Evolutionary conservation across 30 jellyfish, hydroid and myxozoan species (phyloP).

Genomic region (Chrysaora quinquecirrha): DNA sequence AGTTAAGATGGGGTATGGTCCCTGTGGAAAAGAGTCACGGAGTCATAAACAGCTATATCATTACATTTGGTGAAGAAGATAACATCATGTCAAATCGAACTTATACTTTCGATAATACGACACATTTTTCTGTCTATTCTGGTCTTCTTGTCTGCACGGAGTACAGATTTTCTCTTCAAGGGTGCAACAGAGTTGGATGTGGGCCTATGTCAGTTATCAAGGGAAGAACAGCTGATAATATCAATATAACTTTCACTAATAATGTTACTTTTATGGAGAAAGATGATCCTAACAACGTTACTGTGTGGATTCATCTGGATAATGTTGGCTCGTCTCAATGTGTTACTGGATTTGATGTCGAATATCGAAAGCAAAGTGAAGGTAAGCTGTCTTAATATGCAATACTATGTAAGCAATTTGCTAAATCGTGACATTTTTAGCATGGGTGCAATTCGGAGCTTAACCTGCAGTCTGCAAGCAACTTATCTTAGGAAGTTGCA

Average conservation of each 20-base stretch:
- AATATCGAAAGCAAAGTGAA: neutral
- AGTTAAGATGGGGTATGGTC: constrained; percentile 32
- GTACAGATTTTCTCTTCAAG: constrained; percentile 26
- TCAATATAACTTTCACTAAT: constrained; percentile 5
- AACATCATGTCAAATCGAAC: neutral
- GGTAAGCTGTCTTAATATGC: too few species aligned
- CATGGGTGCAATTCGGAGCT: too few species aligned
- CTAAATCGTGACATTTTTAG: too few species aligned
- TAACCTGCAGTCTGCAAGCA: too few species aligned
- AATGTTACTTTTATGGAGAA: constrained; percentile 2
- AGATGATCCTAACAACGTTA: constrained; percentile 14
- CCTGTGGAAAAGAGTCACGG: constrained; percentile 21
- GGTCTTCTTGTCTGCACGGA: constrained; percentile 37
- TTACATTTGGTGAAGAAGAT: neutral
- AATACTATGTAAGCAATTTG: too few species aligned
- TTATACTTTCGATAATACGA: neutral
- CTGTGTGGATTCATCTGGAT: neutral
- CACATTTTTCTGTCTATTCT: neutral
- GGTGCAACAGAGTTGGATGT: constrained; percentile 58
- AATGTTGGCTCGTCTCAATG: neutral
- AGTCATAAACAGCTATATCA: neutral
- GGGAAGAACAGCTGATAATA: neutral
- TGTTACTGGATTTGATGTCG: neutral
- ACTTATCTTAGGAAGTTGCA: too few species aligned
- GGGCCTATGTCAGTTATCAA: constrained; percentile 36